Conservation (phyloP, 2,113 vertebrate species). For the Malurus cyaneus region DNA sequence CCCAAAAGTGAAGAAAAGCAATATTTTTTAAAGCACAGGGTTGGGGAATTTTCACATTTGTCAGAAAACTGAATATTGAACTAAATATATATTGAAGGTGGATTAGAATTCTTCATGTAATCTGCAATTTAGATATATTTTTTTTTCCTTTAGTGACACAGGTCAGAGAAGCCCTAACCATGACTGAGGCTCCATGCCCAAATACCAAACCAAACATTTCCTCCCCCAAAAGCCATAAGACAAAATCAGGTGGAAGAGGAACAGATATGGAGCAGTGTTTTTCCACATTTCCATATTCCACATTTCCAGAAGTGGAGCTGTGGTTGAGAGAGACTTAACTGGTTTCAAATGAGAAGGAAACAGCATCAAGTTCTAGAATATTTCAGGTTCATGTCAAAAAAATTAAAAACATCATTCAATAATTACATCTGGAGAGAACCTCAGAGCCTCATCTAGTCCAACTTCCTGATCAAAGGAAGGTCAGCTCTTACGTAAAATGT, state of each 20-base stretch:
- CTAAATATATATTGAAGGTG: neutral
- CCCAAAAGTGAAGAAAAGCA: neutral
- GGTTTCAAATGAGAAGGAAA: neutral
- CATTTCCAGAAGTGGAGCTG: neutral
- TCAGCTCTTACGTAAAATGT: neutral
- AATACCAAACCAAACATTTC: neutral
- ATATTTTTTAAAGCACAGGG: rapidly evolving
- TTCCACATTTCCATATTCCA: neutral
- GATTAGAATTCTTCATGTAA: neutral
- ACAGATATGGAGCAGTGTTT: neutral
- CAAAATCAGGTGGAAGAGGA: neutral
- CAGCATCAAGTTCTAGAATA: neutral
- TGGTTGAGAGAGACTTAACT: neutral
- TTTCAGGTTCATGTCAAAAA: neutral
- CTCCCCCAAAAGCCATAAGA: neutral
- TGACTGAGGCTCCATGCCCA: neutral
- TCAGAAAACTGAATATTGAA: neutral
- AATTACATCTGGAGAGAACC: neutral
- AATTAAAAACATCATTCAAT: neutral
- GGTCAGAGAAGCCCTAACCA: neutral
- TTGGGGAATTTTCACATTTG: neutral
- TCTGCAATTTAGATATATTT: neutral
- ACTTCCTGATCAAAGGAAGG: neutral
- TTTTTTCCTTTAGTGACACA: neutral
- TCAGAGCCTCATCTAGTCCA: neutral